Conservation (phyloP, 2,797 vertebrate species). For the Sparus aurata region DNA sequence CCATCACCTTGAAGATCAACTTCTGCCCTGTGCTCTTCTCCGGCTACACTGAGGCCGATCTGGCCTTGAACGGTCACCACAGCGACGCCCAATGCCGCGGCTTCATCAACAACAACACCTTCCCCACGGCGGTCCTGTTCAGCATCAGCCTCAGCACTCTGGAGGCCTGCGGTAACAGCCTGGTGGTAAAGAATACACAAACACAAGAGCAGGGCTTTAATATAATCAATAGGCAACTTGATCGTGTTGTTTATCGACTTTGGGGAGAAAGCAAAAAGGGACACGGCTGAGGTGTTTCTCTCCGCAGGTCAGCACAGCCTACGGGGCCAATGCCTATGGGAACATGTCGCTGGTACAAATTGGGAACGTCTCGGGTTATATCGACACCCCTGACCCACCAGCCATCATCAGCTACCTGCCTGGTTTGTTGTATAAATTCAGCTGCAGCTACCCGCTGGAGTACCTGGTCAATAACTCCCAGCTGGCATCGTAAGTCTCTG, state of each 20-base stretch:
- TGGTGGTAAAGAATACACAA: constrained; percentile 89
- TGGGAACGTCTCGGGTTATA: constrained; percentile 96
- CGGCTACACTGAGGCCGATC: constrained; percentile 93
- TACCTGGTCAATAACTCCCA: constrained; percentile 99
- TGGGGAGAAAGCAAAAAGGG: background rate
- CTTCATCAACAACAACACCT: constrained; percentile 98
- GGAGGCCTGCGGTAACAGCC: constrained; percentile 95
- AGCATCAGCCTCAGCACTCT: constrained; percentile 96
- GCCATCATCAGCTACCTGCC: constrained; percentile 98
- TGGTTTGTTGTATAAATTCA: constrained; percentile 97
- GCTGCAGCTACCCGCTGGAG: constrained; percentile 98
- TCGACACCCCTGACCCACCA: constrained; percentile 97
- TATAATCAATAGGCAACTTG: constrained; percentile 35
- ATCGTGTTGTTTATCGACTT: constrained; percentile 36
- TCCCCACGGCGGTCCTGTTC: constrained; percentile 96
- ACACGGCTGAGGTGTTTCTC: constrained; percentile 45
- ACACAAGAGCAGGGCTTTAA: constrained; percentile 11
- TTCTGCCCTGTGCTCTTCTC: constrained; percentile 98
- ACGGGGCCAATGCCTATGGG: constrained; percentile 92
- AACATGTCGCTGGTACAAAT: constrained; percentile 96
- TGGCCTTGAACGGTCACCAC: constrained; percentile 94
- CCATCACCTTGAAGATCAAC: constrained; percentile 98
- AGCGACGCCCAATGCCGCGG: constrained; percentile 94
- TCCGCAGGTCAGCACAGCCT: constrained; percentile 92
- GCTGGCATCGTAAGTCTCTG: constrained; percentile 93